Conservation (phyloP, 2,113 vertebrate genomes). For the Lichenostomus cassidix region DNA sequence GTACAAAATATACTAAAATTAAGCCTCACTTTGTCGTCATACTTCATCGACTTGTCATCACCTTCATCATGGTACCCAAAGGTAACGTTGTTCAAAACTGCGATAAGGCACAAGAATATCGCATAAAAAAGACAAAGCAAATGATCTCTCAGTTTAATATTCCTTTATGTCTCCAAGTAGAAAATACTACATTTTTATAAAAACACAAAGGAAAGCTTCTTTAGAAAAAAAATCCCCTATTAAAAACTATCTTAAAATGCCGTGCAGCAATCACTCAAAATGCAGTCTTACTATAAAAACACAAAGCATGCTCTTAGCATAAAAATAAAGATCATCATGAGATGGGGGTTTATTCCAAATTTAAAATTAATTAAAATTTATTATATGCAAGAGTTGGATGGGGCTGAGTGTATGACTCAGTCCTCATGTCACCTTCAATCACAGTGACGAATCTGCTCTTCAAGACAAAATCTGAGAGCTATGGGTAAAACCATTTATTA, state of each 20-base stretch:
- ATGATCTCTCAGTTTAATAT: background rate
- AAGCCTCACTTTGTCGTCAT: background rate
- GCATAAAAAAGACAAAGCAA: background rate
- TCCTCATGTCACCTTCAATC: constrained; percentile 35
- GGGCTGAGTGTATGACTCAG: constrained; percentile 19
- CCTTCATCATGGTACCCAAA: background rate
- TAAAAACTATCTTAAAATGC: background rate
- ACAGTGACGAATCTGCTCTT: background rate
- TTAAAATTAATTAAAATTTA: constrained; percentile 39
- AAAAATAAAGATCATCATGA: constrained; percentile 22
- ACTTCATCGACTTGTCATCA: constrained; percentile 15
- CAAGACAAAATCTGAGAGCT: background rate
- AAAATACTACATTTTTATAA: background rate
- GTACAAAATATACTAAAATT: constrained; percentile 35
- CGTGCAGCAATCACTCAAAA: background rate
- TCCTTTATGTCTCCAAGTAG: background rate
- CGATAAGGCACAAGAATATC: background rate
- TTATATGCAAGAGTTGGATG: constrained; percentile 17
- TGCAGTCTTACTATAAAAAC: background rate
- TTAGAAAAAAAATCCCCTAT: background rate
- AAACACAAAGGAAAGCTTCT: background rate
- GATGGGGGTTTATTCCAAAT: background rate
- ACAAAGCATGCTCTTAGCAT: background rate
- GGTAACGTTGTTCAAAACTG: background rate
- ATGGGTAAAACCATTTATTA: background rate